These are phyloP conservation scores for Leptarthrus brevirostris DNA, from an alignment of 2,888 invertebrate species.

Conservation along the genomic window DNA sequence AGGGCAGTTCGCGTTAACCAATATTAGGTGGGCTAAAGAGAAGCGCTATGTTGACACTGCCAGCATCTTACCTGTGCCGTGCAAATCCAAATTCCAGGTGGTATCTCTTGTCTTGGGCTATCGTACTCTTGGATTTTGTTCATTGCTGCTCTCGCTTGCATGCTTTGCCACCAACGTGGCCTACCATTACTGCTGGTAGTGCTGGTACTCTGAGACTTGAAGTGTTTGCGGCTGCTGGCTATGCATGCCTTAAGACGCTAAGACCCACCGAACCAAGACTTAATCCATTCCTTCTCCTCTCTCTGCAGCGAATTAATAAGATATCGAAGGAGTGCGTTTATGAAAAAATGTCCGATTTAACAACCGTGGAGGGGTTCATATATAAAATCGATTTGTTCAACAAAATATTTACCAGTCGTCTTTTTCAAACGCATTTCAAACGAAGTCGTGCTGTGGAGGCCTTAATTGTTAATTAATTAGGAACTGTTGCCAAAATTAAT, in stretches of 20 bases:
- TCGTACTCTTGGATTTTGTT: conserved; percentile 22
- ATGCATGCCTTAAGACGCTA: not conserved
- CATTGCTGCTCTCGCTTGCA: conserved; percentile 17
- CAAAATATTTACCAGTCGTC: conserved; percentile 56
- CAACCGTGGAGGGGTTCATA: conserved; percentile 56
- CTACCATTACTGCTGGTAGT: not conserved
- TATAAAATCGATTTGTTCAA: conserved; percentile 56
- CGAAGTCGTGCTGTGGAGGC: conserved; percentile 55
- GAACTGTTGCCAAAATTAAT: conserved; percentile 9
- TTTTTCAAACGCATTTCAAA: conserved; percentile 57
- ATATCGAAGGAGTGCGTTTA: conserved; percentile 34
- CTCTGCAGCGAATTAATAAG: conserved; percentile 29
- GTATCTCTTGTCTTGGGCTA: not conserved
- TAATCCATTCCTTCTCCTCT: conserved; percentile 33
- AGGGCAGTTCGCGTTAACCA: conserved; percentile 8
- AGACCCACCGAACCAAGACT: conserved; percentile 16
- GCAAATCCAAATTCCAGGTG: not conserved
- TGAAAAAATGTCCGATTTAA: conserved; percentile 35
- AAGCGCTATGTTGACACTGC: conserved; percentile 16
- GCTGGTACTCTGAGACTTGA: conserved; percentile 20
- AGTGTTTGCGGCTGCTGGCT: not conserved
- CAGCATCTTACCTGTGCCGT: conserved; percentile 7
- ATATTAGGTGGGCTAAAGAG: conserved; percentile 1
- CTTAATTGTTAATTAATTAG: not conserved
- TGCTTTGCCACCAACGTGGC: not conserved